These are phyloP conservation scores for Doryteuthis pealeii DNA, from an alignment of 1,140 invertebrate genomes.

Conservation along the genomic window DNA sequence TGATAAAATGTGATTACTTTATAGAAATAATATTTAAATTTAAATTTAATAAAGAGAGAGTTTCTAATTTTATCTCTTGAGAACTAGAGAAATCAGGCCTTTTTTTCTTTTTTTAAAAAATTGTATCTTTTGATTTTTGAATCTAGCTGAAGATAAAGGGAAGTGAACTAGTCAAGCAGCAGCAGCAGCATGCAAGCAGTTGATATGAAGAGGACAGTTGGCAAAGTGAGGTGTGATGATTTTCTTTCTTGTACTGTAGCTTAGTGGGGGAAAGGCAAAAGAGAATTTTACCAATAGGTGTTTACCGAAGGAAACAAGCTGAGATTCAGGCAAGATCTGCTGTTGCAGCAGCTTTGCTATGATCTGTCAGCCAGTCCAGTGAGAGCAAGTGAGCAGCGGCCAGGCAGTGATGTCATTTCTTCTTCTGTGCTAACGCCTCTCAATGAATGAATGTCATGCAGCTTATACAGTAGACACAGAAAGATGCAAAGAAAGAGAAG, in stretches of 20 bases:
- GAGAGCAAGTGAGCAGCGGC: background rate
- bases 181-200: conserved; percentile 8
- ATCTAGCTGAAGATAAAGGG: too few species aligned
- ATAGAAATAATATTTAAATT: too few species aligned
- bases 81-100: too few species aligned
- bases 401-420: conserved; percentile 6
- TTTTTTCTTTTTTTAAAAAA: too few species aligned
- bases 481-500: too few species aligned
- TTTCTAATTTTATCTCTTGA: too few species aligned
- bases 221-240: background rate
- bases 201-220: conserved; percentile 2
- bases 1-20: too few species aligned
- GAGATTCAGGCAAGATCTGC: background rate
- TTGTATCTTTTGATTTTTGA: too few species aligned
- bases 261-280: too few species aligned
- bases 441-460: conserved; percentile 3
- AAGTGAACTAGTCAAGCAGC: background rate
- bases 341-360: background rate
- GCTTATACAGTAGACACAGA: too few species aligned
- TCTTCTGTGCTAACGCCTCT: background rate
- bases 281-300: conserved; percentile 9
- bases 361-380: background rate
- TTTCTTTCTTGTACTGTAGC: conserved; percentile 4
- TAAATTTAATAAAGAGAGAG: too few species aligned
- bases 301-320: background rate